A percentile compares a stretch with the other conserved stretches of the same genome.
These are phyloP conservation scores for Dasyprocta punctata DNA, from an alignment of 2,113 vertebrate species.

Conservation along the genomic window DNA sequence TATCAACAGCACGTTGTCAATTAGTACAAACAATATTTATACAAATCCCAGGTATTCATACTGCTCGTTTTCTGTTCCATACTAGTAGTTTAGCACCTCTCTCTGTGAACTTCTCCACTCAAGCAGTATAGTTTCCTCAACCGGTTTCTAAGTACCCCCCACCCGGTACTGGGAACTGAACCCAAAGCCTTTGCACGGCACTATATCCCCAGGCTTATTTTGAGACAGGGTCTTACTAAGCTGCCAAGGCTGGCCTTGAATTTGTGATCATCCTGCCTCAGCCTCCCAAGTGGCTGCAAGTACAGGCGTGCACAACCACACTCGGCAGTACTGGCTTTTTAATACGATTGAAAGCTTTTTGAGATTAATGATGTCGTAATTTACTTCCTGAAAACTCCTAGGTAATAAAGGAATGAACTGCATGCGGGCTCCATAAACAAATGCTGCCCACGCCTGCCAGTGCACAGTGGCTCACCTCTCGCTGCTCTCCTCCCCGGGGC, in stretches of 20 bases:
- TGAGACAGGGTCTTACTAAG: background rate
- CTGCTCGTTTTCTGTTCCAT: background rate
- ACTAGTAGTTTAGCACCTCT: background rate
- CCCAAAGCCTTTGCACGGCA: background rate
- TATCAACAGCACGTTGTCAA: background rate
- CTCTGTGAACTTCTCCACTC: background rate
- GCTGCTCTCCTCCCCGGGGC: constrained; percentile 81
- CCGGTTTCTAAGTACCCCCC: background rate
- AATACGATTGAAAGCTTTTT: background rate
- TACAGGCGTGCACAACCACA: background rate
- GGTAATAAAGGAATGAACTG: background rate
- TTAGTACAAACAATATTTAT: background rate
- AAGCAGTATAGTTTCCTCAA: constrained; percentile 17
- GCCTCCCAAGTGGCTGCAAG: background rate
- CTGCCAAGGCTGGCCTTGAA: background rate
- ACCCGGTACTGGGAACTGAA: background rate
- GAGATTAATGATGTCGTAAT: background rate
- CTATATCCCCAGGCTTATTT: background rate
- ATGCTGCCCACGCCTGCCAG: background rate
- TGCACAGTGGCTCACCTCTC: constrained; percentile 87
- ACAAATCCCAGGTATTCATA: background rate
- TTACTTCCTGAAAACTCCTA: background rate
- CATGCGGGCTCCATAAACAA: background rate
- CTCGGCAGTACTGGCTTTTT: background rate
- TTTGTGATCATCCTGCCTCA: background rate